A percentile compares a stretch with the other conserved stretches of the same genome.
These are phyloP conservation scores for Plectrocnemia conspersa DNA, from an alignment of 1,140 invertebrate genomes.

Conservation along the genomic window DNA sequence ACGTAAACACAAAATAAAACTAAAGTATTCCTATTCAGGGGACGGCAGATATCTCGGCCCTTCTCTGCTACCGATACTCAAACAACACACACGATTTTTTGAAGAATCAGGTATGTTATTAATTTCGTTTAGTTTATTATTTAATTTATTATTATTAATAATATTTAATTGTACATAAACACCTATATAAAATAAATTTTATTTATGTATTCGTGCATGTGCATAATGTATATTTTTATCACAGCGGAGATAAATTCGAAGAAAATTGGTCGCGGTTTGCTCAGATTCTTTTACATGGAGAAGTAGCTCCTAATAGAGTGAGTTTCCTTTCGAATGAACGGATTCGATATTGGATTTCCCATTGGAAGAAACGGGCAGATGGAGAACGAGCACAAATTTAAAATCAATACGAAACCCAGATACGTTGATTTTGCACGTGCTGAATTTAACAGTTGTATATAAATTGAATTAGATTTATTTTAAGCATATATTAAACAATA, in stretches of 20 bases:
- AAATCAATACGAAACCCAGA: constrained; percentile 19
- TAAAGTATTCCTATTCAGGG: constrained; percentile 24
- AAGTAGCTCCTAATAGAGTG: constrained; percentile 19
- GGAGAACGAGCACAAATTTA: constrained; percentile 10
- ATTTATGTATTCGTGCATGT: too few species aligned
- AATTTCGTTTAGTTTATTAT: constrained; percentile 5
- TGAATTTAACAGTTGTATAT: too few species aligned
- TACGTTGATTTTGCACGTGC: neutral
- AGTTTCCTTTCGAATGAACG: constrained; percentile 18
- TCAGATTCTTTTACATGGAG: neutral
- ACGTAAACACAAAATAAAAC: too few species aligned
- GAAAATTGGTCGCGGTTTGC: neutral
- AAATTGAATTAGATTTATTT: too few species aligned
- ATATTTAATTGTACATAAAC: neutral
- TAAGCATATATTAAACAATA: too few species aligned
- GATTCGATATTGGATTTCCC: constrained; percentile 19
- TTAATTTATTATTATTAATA: neutral
- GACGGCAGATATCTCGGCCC: constrained; percentile 31
- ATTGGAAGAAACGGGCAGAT: constrained; percentile 12
- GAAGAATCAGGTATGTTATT: constrained; percentile 31
- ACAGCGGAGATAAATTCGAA: too few species aligned
- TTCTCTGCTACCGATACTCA: constrained; percentile 31
- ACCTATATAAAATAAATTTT: too few species aligned
- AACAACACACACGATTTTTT: constrained; percentile 31
- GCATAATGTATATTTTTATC: too few species aligned